Percentiles rank a stretch among this genome's conserved stretches.
These are phyloP conservation scores for Jacana jacana DNA, from an alignment of 2,113 vertebrate species.

Conservation along the genomic window DNA sequence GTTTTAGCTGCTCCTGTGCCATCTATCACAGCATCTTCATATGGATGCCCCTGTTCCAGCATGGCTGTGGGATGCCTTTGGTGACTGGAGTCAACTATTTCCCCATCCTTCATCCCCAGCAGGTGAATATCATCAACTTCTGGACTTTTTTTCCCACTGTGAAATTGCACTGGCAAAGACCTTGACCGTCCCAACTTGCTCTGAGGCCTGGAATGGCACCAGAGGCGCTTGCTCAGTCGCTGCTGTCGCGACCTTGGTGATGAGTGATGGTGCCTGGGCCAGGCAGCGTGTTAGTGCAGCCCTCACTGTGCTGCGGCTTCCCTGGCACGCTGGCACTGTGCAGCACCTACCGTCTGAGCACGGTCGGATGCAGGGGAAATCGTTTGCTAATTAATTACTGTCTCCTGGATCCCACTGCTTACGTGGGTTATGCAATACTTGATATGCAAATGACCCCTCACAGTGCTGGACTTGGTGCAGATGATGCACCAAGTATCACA, in stretches of 20 bases:
- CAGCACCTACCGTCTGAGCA: not conserved
- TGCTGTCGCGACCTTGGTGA: not conserved
- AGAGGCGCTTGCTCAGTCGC: not conserved
- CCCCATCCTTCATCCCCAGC: not conserved
- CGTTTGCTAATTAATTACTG: constrained; percentile 1
- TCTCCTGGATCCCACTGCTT: not conserved
- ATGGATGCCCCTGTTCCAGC: not conserved
- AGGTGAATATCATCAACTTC: not conserved
- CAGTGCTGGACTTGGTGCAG: not conserved
- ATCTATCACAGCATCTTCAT: not conserved
- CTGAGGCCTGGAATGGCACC: not conserved
- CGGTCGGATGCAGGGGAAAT: not conserved
- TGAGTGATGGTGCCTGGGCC: not conserved
- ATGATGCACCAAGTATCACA: not conserved
- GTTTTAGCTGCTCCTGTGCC: not conserved
- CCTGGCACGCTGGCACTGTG: accelerated
- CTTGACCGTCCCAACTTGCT: not conserved
- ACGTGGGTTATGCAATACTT: not conserved
- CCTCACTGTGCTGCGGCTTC: accelerated
- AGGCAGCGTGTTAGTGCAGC: not conserved
- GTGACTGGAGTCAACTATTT: not conserved
- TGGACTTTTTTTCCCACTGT: not conserved
- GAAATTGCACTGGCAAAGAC: not conserved
- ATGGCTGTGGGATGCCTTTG: not conserved
- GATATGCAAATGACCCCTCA: not conserved